Evolutionary conservation across 2,888 invertebrate genomes (phyloP).

Genomic region (Torymus auratus): DNA sequence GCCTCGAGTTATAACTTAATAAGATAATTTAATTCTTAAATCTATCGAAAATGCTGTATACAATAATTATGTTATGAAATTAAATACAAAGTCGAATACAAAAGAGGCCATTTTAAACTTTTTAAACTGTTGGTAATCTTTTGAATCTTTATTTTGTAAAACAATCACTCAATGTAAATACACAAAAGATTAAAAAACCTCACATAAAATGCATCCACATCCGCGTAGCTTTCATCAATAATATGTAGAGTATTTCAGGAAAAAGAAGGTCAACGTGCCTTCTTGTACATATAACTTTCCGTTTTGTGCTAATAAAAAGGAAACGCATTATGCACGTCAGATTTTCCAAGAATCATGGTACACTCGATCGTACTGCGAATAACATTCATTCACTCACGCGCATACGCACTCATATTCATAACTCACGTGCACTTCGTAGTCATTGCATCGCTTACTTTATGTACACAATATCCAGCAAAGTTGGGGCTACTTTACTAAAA

Average conservation of each 20-base stretch:
- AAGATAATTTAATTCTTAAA: conserved; percentile 24
- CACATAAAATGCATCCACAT: not conserved
- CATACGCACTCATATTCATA: conserved; percentile 29
- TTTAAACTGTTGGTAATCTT: not conserved
- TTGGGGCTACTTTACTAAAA: conserved; percentile 10
- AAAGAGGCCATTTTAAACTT: not conserved
- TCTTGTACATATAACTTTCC: not conserved
- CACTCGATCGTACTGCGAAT: conserved; percentile 21
- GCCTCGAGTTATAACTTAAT: conserved; percentile 35
- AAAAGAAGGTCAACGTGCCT: not conserved
- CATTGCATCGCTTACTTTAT: conserved; percentile 47
- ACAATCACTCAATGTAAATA: conserved; percentile 1
- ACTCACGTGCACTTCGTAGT: conserved; percentile 16
- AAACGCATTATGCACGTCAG: conserved; percentile 7
- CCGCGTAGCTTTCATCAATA: not conserved
- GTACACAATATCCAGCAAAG: conserved; percentile 59
- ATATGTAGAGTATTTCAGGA: conserved; percentile 7
- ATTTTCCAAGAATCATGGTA: conserved; percentile 35
- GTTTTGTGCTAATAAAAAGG: conserved; percentile 13
- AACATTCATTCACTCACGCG: conserved; percentile 48
- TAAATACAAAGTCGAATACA: conserved; percentile 21
- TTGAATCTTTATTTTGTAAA: not conserved
- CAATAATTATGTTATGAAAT: conserved; percentile 31
- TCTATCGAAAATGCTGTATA: conserved; percentile 5
- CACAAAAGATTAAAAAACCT: not conserved